Evolutionary conservation across 2,888 invertebrate species (phyloP), one percentile per base, ranked within the genome.

Genomic region (Chloromyia formosa): DNA sequence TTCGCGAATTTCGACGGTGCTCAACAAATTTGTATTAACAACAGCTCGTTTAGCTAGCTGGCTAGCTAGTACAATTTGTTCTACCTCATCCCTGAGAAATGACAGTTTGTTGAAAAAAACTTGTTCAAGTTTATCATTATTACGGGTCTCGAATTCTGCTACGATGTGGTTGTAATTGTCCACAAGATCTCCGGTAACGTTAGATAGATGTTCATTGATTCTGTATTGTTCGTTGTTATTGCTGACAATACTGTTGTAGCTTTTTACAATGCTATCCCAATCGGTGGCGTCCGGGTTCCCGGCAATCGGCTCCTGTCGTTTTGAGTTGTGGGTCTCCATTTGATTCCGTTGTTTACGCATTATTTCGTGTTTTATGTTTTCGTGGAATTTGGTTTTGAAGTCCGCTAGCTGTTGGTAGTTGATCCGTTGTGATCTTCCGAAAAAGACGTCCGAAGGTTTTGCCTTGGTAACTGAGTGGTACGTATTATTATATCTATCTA

Each of bases 401-500:
- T 62, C 42, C 2, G 40, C 16, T 16, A 74, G 18, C 40, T 74
- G 18, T 42, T 74, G 74, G 16, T 42, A 74, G 53, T 74, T 74
- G n/a, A 71, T 45, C 1, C 42, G 27, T 40, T 68, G 69, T 0
- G 60, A 35, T 18, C 77, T 68, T 20, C 77, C 77, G 14, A 78
- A 76, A 72, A 78, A 77, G 22, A 78, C 56, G 10, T 78, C 78
- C 2, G 27, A 22, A 0, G 77, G 78, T 66, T 74, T 79, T n/a
- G 22, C 23, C 10, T 75, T 74, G 0, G 75, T 78, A 0, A 78
- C 77, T 0, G 78, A 78, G 12, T 78, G 77, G 9, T 77, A 58
- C 0, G 77, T 69, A 58, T 77, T 79, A 42, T 78, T 79, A 18
- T 78, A 78, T 1, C 78, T 58, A 18, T 79, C 78, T 0, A 78